Conservation (phyloP, 1,140 invertebrate species). For the Hyposmocoma kahamanoa region DNA sequence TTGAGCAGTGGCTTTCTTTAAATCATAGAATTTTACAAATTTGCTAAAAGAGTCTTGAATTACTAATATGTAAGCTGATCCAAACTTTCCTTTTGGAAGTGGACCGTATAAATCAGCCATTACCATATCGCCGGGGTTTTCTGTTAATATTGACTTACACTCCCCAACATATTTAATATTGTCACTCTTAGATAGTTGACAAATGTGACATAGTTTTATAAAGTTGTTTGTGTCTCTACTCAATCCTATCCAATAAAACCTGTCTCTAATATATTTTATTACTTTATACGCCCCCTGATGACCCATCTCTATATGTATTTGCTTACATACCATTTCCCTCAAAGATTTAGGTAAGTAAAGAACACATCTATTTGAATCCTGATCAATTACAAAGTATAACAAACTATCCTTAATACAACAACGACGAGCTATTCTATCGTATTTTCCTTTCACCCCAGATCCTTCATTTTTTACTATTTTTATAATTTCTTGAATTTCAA, state of each 20-base stretch:
- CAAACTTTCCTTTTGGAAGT: conserved; percentile 19
- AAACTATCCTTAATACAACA: neutral
- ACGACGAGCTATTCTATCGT: too few species aligned
- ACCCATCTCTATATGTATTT: conserved; percentile 30
- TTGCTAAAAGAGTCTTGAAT: conserved; percentile 40
- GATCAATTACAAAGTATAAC: neutral
- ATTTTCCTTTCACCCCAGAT: neutral
- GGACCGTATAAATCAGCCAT: conserved; percentile 36
- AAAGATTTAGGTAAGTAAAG: conserved; percentile 12
- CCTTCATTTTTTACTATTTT: neutral
- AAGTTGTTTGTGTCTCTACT: conserved; percentile 12
- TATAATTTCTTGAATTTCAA: neutral
- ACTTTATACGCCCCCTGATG: conserved; percentile 40
- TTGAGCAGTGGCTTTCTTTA: conserved; percentile 27
- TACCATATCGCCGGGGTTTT: too few species aligned
- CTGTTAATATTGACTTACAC: conserved; percentile 19
- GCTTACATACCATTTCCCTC: conserved; percentile 10
- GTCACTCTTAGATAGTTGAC: conserved; percentile 17
- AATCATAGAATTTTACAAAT: conserved; percentile 34
- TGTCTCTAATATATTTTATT: conserved; percentile 23
- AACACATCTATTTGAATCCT: neutral
- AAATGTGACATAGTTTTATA: conserved; percentile 23
- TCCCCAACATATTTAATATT: conserved; percentile 11
- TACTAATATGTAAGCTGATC: conserved; percentile 30
- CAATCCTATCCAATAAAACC: conserved; percentile 32